Conservation (phyloP, 1,140 invertebrate genomes). For the Agrypnia vestita region DNA sequence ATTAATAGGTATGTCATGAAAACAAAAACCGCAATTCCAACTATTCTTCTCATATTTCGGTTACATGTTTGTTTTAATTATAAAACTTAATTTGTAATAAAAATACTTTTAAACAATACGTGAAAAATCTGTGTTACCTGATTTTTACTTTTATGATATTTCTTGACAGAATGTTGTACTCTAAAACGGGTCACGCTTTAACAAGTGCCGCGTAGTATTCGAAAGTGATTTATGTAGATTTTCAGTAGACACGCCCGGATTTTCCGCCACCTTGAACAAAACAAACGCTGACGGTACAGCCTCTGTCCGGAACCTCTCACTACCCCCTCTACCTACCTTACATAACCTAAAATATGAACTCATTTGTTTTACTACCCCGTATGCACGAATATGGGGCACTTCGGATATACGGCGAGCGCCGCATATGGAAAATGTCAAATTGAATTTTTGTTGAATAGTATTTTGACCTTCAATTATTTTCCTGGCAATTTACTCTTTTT, state of each 20-base stretch:
- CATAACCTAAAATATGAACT: conserved; percentile 53
- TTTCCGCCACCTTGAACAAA: conserved; percentile 57
- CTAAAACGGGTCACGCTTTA: too few relatives aligned
- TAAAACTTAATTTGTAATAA: too few relatives aligned
- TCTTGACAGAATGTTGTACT: too few relatives aligned
- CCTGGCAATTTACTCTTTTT: too few relatives aligned
- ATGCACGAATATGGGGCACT: neutral
- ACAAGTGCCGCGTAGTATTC: conserved; percentile 5
- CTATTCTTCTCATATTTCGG: too few relatives aligned
- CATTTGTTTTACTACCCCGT: conserved; percentile 16
- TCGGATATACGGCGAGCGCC: neutral
- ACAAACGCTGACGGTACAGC: conserved; percentile 50
- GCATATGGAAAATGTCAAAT: neutral
- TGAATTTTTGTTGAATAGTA: neutral
- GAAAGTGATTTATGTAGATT: conserved; percentile 60
- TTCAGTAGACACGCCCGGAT: conserved; percentile 59
- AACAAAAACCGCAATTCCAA: too few relatives aligned
- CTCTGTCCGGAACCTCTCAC: conserved; percentile 34
- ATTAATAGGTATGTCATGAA: too few relatives aligned
- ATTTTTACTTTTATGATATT: too few relatives aligned
- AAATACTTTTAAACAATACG: too few relatives aligned
- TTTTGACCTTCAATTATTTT: neutral
- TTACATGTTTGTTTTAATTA: too few relatives aligned
- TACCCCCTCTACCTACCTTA: neutral
- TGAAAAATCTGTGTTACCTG: too few relatives aligned